Evolutionary conservation across 1,140 invertebrate species (phyloP), one percentile per base, ranked within the genome.

Genomic region (Rhyzopertha dominica): DNA sequence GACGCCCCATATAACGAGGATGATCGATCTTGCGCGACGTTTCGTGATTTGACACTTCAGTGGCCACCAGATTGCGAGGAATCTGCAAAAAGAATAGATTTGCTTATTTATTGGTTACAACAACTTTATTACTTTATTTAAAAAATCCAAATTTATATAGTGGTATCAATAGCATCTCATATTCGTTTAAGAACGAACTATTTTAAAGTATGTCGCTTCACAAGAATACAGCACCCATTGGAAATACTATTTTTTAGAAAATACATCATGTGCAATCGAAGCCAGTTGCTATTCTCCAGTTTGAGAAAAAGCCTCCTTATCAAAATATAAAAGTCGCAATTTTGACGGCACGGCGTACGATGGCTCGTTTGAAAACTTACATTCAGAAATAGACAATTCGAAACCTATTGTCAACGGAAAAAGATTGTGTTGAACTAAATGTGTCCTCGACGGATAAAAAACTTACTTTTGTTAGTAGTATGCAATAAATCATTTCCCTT

Each of bases 51-150:
- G 90, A 51, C 84, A 85, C 63, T 90, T 89, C 51, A 95, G 67
- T 1, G 91, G 90, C 81, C 87, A 94, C 84, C 92, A 95, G 47
- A 95, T 95, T 19, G 92, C 92, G 48, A 95, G 73, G 65, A 94
- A 95, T 72, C 92, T 96, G 82, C n/a, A 80, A 81, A 64, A 69
- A 73, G 54, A 64, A 60, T 26, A 50, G 1, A 26, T 22, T 43
- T 18, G 14, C 38, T 42, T 13, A n/a, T 18, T 1, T 18, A n/a
- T 43, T 14, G 13, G 5, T 5, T 18, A 20, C 10, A 18, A 4
- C 19, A 12, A 13, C 12, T 18, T 30, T 18, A 22, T 9, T 14
- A 41, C 5, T 14, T 24, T 24, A 17, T n/a, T 25, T 18, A 35
- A 8, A 14, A 8, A 12, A 12, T 16, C 17, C 9, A 45, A 20